phyloP scores from a whole-genome alignment of 2,113 vertebrate genomes.

The Nannospalax galili region DNA sequence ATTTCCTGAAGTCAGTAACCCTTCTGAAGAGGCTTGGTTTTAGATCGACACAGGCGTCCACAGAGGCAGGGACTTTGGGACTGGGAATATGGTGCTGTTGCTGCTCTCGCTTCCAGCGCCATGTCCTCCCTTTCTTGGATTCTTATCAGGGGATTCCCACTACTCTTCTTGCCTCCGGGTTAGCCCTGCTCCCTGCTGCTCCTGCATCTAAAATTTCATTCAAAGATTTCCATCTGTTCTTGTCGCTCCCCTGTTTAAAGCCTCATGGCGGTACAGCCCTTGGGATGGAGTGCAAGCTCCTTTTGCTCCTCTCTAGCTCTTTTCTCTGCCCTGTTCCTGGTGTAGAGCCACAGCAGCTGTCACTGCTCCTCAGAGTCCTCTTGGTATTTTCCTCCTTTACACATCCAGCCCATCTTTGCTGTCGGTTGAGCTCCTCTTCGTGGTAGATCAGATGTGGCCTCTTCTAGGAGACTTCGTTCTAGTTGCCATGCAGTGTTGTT shows the following conservation, averaged over 20 bases:
- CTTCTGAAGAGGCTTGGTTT: background rate
- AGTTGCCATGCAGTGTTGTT: background rate
- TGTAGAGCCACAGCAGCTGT: background rate
- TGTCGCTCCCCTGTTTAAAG: background rate
- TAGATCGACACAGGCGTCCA: background rate
- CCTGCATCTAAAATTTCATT: conserved; percentile 43
- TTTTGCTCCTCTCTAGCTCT: background rate
- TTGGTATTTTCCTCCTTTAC: background rate
- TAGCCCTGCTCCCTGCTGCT: background rate
- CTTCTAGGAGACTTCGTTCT: background rate
- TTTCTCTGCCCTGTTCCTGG: background rate
- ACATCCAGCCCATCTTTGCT: background rate
- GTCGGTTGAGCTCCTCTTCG: background rate
- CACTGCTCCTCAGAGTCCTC: background rate
- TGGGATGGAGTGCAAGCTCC: background rate
- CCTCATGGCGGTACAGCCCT: background rate
- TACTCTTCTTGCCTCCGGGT: background rate
- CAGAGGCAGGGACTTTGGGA: background rate
- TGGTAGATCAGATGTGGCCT: background rate
- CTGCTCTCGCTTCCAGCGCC: background rate
- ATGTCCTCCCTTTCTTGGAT: background rate
- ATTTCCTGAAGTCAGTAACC: conserved; percentile 30
- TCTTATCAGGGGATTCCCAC: conserved; percentile 12
- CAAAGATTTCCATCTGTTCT: conserved; percentile 30
- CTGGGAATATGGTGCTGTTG: background rate